These are phyloP conservation scores for Chlorodrepanis virens DNA, from an alignment of 2,113 vertebrate species.

Conservation along the genomic window DNA sequence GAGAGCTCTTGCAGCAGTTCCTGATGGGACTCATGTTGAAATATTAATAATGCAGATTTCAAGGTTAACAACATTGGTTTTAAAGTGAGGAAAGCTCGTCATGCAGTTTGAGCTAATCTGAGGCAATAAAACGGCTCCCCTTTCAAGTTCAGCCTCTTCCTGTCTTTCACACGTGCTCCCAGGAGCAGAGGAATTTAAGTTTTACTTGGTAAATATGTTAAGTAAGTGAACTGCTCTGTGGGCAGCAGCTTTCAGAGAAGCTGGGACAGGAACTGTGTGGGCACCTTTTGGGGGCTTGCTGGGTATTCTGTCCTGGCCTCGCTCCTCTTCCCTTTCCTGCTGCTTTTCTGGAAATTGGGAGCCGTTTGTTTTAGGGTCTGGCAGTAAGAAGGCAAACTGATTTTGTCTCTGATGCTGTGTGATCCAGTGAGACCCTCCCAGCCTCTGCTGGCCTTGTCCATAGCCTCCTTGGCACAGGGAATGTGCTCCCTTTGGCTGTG, in stretches of 20 bases:
- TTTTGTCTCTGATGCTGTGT: neutral
- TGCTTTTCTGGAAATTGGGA: neutral
- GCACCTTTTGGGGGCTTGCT: neutral
- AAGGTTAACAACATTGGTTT: slow-evolving; percentile 52
- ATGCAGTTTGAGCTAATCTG: slow-evolving; percentile 36
- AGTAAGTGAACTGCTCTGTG: neutral
- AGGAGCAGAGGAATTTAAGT: neutral
- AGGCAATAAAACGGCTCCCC: slow-evolving; percentile 34
- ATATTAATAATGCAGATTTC: slow-evolving; percentile 59
- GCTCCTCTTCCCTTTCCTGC: neutral
- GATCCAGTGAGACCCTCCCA: neutral
- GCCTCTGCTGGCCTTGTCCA: neutral
- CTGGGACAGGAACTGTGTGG: neutral
- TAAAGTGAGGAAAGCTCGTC: slow-evolving; percentile 35
- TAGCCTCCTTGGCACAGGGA: neutral
- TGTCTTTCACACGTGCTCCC: neutral
- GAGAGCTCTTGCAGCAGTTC: neutral
- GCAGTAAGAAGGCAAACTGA: neutral
- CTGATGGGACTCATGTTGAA: slow-evolving; percentile 33
- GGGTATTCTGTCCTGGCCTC: neutral
- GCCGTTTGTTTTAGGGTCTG: neutral
- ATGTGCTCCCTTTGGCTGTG: neutral
- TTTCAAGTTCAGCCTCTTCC: slow-evolving; percentile 30
- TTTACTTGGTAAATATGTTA: neutral
- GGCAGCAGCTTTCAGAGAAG: neutral